phyloP scores from a whole-genome alignment of 2,888 invertebrate genomes.

The Meiosimyza decipiens region DNA sequence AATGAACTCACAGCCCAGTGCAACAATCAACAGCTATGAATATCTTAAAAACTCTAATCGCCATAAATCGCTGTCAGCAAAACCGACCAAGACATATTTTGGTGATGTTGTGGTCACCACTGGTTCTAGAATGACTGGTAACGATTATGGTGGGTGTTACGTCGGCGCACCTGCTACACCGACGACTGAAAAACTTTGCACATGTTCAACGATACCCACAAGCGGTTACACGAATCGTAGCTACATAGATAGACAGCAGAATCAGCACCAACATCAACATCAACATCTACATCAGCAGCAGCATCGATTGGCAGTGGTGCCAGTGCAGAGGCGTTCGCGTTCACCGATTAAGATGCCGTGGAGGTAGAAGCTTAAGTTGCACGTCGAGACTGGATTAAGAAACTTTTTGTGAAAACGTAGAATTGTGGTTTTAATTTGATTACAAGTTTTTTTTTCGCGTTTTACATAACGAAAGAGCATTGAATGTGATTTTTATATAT shows the following conservation, averaged over 20 bases:
- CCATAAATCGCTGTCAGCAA: slow-evolving; percentile 4
- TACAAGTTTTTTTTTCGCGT: slow-evolving; percentile 22
- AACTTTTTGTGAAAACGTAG: neutral
- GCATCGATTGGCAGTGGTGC: slow-evolving; percentile 38
- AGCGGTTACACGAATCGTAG: slow-evolving; percentile 4
- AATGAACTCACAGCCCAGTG: slow-evolving; percentile 8
- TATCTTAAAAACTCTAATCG: slow-evolving; percentile 16
- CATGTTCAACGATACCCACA: slow-evolving; percentile 16
- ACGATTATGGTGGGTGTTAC: slow-evolving; percentile 1
- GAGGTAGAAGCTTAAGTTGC: slow-evolving; percentile 52
- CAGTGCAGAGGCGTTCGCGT: slow-evolving; percentile 59
- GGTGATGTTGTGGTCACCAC: slow-evolving; percentile 37
- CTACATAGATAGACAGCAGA: slow-evolving; percentile 5
- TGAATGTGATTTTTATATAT: no score
- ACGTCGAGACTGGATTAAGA: neutral
- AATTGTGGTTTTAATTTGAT: neutral
- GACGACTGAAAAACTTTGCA: slow-evolving; percentile 24
- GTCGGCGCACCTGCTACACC: slow-evolving; percentile 26
- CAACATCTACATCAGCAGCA: slow-evolving; percentile 38
- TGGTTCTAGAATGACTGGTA: neutral
- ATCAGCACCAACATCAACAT: slow-evolving; percentile 20
- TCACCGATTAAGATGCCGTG: slow-evolving; percentile 65
- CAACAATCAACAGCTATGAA: slow-evolving; percentile 34
- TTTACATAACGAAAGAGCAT: no score
- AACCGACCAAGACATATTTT: slow-evolving; percentile 42